Evolutionary conservation across 2,888 invertebrate genomes (phyloP), one percentile per base, ranked within the genome.

Genomic region (Abscondita cerata): DNA sequence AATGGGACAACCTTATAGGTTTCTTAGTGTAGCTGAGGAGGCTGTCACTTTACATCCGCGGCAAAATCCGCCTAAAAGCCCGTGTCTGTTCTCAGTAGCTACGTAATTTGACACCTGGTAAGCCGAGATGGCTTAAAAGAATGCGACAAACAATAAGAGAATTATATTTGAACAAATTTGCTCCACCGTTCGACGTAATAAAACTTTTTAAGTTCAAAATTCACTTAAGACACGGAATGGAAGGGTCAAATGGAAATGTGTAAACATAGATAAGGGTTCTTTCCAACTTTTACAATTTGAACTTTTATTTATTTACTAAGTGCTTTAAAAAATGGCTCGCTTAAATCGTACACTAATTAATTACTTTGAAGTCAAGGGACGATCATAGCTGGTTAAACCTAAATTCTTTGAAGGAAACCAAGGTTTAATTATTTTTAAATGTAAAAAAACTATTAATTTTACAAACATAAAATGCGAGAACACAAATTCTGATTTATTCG

Each of bases 31-130:
- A 48, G 31, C 56, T 57, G 55, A 57, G 61, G n/a, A 54, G 57
- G 64, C 65, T 68, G 68, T 68, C 68, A 67, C 53, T 62, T 61
- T 59, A 65, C 68, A 68, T 68, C 68, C 68, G 68, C 67, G 69
- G 67, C 60, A 60, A 62, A 61, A 62, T 60, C 62, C 65, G 57
- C 57, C 62, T 65, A 66, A 68, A 67, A 64, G 67, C 60, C 64
- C 67, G 66, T 66, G 67, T 66, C 69, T 68, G 59, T 56, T 65
- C 68, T 68, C 68, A 61, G 70, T 66, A 68, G 68, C 66, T 65
- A 34, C 25, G 70, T 66, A 70, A 70, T 61, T 56, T 59, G 67
- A 70, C 65, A 67, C 70, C 61, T 40, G 59, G 69, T 67, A 68
- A 70, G 64, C 55, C 62, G 68, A 70, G 66, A 64, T 59, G 63